Conservation (phyloP, 2,113 vertebrate species). For the Paradoxurus hermaphroditus region DNA sequence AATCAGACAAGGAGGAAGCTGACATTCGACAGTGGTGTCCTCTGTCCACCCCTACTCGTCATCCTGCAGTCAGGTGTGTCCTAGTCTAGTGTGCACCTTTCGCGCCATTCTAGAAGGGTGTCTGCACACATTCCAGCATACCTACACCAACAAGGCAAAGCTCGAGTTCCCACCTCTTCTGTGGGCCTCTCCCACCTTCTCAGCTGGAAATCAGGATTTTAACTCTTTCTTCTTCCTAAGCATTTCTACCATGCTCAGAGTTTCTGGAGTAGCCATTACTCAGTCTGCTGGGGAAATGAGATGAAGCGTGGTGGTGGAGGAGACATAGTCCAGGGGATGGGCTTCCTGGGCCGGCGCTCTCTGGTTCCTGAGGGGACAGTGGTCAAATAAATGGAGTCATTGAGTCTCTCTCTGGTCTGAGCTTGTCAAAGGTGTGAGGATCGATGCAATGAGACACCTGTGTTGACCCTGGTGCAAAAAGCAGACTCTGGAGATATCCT, state of each 20-base stretch:
- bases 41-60: not conserved
- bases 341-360: not conserved
- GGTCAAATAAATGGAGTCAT: not conserved
- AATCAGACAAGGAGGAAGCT: not conserved
- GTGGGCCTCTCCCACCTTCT: not conserved
- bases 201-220: not conserved
- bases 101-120: not conserved
- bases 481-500: constrained; percentile 38
- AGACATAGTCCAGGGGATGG: not conserved
- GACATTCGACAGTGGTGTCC: not conserved
- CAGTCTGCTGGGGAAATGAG: not conserved
- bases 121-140: not conserved
- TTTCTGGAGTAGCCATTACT: not conserved
- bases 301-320: not conserved
- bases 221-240: not conserved
- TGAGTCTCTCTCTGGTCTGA: not conserved
- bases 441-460: not conserved
- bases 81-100: not conserved
- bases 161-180: not conserved
- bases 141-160: not conserved
- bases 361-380: not conserved
- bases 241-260: not conserved
- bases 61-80: not conserved
- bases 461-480: not conserved
- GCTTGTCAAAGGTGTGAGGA: not conserved